phyloP scores from a whole-genome alignment of 2,888 invertebrate genomes.

The Incurvaria masculella region DNA sequence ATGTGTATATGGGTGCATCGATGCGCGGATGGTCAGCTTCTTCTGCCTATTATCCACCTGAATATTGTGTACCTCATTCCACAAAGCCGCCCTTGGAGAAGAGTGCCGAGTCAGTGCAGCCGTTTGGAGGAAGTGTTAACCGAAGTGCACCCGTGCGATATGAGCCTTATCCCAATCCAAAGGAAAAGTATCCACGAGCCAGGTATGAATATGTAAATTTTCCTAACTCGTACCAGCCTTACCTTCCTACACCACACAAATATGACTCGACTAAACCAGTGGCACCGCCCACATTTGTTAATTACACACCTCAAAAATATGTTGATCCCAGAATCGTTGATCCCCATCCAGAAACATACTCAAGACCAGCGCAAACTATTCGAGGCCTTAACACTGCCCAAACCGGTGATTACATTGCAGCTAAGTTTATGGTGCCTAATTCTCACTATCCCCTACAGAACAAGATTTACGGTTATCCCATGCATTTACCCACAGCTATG shows the following conservation, averaged over 20 bases:
- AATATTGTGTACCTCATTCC: neutral
- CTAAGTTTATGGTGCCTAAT: neutral
- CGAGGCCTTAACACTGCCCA: neutral
- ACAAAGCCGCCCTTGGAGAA: neutral
- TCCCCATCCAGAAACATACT: constrained; percentile 35
- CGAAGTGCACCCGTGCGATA: constrained; percentile 38
- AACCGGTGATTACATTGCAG: neutral
- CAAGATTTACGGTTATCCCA: constrained; percentile 34
- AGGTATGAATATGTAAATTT: constrained; percentile 51
- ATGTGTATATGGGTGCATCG: constrained; percentile 32
- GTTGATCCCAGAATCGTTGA: constrained; percentile 37
- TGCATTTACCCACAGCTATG: constrained; percentile 28
- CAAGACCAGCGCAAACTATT: constrained; percentile 22
- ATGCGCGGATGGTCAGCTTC: constrained; percentile 33
- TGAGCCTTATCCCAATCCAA: constrained; percentile 42
- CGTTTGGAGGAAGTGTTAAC: constrained; percentile 17
- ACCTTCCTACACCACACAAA: constrained; percentile 25
- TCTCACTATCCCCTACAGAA: constrained; percentile 26
- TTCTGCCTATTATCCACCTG: constrained; percentile 16
- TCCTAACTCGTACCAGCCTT: constrained; percentile 35
- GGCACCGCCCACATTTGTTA: neutral
- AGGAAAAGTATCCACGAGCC: constrained; percentile 38
- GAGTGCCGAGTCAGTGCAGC: neutral
- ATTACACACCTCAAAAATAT: constrained; percentile 29
- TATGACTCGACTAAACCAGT: constrained; percentile 37